phyloP scores from a whole-genome alignment of 2,113 vertebrate species.

The Sapajus apella region DNA sequence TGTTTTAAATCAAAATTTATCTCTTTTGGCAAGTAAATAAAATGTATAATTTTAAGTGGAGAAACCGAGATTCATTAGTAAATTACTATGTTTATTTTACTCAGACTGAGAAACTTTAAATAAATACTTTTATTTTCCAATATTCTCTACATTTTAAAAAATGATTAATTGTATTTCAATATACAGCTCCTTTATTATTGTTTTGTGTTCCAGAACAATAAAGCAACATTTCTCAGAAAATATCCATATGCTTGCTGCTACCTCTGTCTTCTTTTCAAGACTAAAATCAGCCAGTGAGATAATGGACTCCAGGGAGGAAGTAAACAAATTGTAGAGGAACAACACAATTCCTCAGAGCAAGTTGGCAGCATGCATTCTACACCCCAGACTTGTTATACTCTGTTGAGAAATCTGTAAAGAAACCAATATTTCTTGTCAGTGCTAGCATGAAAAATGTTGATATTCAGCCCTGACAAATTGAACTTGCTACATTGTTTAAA shows the following conservation, averaged over 20 bases:
- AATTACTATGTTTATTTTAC: background rate
- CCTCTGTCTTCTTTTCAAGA: conserved; percentile 29
- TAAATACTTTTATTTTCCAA: background rate
- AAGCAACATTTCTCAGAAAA: conserved; percentile 41
- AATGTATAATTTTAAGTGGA: background rate
- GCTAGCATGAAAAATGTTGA: background rate
- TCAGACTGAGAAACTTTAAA: background rate
- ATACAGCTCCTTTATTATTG: background rate
- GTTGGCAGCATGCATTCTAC: background rate
- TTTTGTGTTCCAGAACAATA: background rate
- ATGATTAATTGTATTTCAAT: background rate
- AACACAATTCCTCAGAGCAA: conserved; percentile 33
- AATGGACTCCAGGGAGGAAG: conserved; percentile 48
- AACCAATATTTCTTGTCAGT: background rate
- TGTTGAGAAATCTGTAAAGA: conserved; percentile 3
- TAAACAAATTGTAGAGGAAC: conserved; percentile 51
- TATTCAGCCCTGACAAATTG: background rate
- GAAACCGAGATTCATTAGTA: background rate
- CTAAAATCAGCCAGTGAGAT: conserved; percentile 16
- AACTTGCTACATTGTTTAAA: conserved; percentile 16
- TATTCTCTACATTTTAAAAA: background rate
- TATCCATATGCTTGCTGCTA: background rate
- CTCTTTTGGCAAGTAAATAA: background rate
- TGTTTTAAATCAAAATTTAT: background rate
- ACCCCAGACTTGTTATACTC: background rate